Percentiles rank a stretch among this genome's conserved stretches.
Conservation (phyloP, 2,113 vertebrate genomes). For the Protobothrops mucrosquamatus region DNA sequence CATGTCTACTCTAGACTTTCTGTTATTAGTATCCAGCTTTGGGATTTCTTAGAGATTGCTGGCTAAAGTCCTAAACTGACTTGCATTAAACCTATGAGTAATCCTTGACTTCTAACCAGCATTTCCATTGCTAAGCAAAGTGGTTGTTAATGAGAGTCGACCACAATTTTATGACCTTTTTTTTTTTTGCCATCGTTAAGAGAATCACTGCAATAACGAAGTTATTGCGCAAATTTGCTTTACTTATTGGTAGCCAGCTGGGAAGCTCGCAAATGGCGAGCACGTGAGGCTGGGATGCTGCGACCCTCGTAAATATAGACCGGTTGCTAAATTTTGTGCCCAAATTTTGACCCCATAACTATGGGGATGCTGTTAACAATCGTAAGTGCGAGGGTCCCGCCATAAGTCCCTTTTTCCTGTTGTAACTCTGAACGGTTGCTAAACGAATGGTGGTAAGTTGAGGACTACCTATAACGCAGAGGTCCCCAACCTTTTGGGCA, state of each 20-base stretch:
- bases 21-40: not conserved
- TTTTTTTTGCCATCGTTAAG: not conserved
- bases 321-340: not conserved
- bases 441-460: not conserved
- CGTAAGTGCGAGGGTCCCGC: not conserved
- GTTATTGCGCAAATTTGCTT: not conserved
- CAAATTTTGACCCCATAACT: not conserved
- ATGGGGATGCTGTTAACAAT: not conserved
- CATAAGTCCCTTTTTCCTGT: not conserved
- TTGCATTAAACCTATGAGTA: not conserved
- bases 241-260: not conserved
- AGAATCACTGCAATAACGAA: not conserved
- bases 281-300: not conserved
- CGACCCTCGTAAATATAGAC: not conserved
- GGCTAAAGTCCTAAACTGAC: not conserved
- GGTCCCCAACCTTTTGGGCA: too few relatives aligned
- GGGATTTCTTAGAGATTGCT: not conserved
- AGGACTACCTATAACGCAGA: not conserved
- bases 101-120: not conserved
- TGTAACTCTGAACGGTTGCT: not conserved
- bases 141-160: not conserved
- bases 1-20: not conserved
- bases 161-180: not conserved
- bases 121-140: not conserved
- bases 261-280: not conserved